Conservation (phyloP, 1,140 invertebrate genomes). For the Trichoplusia ni region DNA sequence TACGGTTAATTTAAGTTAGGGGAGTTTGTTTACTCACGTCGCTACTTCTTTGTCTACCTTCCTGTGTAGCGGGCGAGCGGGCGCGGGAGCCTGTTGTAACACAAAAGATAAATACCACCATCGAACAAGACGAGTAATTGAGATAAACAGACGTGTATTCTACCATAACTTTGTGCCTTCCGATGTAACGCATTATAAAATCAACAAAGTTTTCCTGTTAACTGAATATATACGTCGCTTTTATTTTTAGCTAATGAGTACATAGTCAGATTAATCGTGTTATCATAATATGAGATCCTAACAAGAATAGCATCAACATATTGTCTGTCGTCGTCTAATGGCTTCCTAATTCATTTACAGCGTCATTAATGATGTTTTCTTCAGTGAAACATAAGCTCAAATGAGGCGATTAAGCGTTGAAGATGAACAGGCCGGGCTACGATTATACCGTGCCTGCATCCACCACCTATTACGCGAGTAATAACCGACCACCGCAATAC, state of each 20-base stretch:
- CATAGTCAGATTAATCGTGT: slow-evolving; percentile 3
- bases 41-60: slow-evolving; percentile 68
- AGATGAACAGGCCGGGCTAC: slow-evolving; percentile 79
- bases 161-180: slow-evolving; percentile 65
- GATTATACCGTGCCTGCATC: slow-evolving; percentile 74
- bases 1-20: slow-evolving; percentile 57
- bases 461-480: slow-evolving; percentile 69
- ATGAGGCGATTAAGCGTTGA: slow-evolving; percentile 72
- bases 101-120: slow-evolving; percentile 73
- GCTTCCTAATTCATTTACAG: slow-evolving; percentile 42
- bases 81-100: slow-evolving; percentile 55
- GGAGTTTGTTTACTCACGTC: slow-evolving; percentile 63
- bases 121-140: slow-evolving; percentile 71
- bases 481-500: slow-evolving; percentile 73
- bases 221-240: slow-evolving; percentile 34
- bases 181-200: slow-evolving; percentile 68
- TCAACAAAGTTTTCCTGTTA: slow-evolving; percentile 64
- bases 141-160: slow-evolving; percentile 72
- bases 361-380: slow-evolving; percentile 47
- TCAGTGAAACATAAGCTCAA: slow-evolving; percentile 63
- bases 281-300: slow-evolving; percentile 4
- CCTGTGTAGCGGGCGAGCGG: slow-evolving; percentile 42
- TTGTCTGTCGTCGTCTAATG: slow-evolving; percentile 5
- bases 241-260: slow-evolving; percentile 1
- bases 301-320: slow-evolving; percentile 48